Conservation (phyloP, 1,140 invertebrate genomes). For the Lordiphosa collinella region DNA sequence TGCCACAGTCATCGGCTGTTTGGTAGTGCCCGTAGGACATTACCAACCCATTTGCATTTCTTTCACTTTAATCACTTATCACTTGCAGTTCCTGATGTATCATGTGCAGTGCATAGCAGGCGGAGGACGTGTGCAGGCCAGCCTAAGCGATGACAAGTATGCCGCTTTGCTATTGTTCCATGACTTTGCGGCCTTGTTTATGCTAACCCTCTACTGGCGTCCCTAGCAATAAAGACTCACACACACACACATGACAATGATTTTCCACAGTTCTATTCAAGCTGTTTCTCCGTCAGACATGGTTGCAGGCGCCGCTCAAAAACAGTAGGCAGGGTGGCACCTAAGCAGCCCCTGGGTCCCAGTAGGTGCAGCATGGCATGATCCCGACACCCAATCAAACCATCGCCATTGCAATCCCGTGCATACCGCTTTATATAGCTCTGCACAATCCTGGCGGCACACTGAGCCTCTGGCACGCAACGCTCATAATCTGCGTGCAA, state of each 20-base stretch:
- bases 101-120: conserved; percentile 55
- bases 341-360: conserved; percentile 52
- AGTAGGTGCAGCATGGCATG: conserved; percentile 52
- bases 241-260: neutral
- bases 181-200: conserved; percentile 50
- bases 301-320: conserved; percentile 14
- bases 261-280: conserved; percentile 16
- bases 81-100: conserved; percentile 59
- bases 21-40: conserved; percentile 45
- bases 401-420: conserved; percentile 57
- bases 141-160: conserved; percentile 39
- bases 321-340: neutral
- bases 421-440: conserved; percentile 41
- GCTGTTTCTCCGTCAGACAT: conserved; percentile 22
- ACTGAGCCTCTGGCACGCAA: conserved; percentile 33
- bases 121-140: conserved; percentile 8
- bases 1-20: conserved; percentile 3
- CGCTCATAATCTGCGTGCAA: conserved; percentile 39
- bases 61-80: conserved; percentile 21
- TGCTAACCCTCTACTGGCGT: conserved; percentile 47
- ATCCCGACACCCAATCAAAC: conserved; percentile 56
- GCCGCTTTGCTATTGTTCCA: conserved; percentile 51
- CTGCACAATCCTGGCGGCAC: conserved; percentile 37
- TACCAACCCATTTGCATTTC: neutral
- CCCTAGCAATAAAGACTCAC: conserved; percentile 39